These are phyloP conservation scores for Glaucomys volans DNA, from an alignment of 2,113 vertebrate genomes.

Conservation along the genomic window DNA sequence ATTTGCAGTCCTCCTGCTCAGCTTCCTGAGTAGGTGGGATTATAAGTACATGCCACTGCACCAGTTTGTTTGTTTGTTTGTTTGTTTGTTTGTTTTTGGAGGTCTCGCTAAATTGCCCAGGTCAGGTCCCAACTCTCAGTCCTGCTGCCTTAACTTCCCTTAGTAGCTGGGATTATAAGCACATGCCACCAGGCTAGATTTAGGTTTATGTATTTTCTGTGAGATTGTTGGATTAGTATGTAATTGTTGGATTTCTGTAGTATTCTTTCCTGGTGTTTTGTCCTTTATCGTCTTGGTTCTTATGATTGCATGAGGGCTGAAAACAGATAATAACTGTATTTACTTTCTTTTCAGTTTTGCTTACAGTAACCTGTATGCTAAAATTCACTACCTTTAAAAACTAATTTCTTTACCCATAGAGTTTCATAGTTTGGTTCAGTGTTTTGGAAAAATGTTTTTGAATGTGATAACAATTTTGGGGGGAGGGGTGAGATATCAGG, in stretches of 20 bases:
- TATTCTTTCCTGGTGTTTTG: background rate
- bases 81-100: background rate
- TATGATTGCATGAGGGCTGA: background rate
- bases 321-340: constrained; percentile 21
- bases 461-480: background rate
- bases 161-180: background rate
- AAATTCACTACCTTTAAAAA: background rate
- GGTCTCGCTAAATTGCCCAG: background rate
- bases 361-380: background rate
- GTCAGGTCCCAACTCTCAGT: background rate
- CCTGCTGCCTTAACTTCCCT: background rate
- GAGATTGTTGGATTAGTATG: background rate
- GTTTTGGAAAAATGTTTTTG: constrained; percentile 59
- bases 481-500: no score
- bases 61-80: background rate
- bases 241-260: background rate
- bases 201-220: constrained; percentile 19
- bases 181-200: background rate
- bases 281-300: background rate
- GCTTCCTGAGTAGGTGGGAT: background rate
- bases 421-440: constrained; percentile 1
- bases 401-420: constrained; percentile 22
- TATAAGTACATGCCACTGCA: background rate
- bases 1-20: background rate
- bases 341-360: constrained; percentile 24